These are phyloP conservation scores for Drosophila saltans DNA, from an alignment of 1,140 invertebrate species.

Conservation along the genomic window DNA sequence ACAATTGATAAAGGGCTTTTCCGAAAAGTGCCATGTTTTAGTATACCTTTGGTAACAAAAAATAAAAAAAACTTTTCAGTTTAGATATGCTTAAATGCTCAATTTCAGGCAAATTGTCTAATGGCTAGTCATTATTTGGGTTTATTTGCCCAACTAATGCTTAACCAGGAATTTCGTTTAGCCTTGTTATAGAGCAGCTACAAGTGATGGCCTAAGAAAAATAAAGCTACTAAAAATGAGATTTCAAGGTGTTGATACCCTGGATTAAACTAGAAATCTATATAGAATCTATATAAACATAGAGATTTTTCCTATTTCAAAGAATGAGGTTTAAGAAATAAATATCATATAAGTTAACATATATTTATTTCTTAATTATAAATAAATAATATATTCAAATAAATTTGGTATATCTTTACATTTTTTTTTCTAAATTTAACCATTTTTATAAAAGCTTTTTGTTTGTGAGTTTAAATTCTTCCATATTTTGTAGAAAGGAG, in stretches of 20 bases:
- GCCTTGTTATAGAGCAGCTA: constrained; percentile 39
- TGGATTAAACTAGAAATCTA: background rate
- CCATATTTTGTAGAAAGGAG: no score
- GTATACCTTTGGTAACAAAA: background rate
- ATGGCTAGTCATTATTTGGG: constrained; percentile 49
- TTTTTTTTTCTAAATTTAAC: no score
- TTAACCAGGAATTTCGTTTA: constrained; percentile 43
- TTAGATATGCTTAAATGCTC: constrained; percentile 8
- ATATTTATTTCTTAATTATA: no score
- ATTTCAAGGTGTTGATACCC: background rate
- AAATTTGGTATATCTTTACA: no score
- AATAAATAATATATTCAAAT: no score
- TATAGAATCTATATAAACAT: no score
- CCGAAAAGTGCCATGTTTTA: constrained; percentile 5
- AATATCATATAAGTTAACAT: no score
- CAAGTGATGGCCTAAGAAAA: constrained; percentile 22
- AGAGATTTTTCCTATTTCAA: no score
- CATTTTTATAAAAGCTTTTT: no score
- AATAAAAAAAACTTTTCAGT: background rate
- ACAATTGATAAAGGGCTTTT: constrained; percentile 12
- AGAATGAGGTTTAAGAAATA: no score
- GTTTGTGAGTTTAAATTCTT: no score
- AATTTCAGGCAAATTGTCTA: constrained; percentile 24
- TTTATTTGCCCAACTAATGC: constrained; percentile 56
- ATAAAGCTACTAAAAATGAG: background rate